These are phyloP conservation scores for Sanderia malayensis DNA, from an alignment of 30 jellyfish, hydroid and myxozoan species.

Conservation along the genomic window DNA sequence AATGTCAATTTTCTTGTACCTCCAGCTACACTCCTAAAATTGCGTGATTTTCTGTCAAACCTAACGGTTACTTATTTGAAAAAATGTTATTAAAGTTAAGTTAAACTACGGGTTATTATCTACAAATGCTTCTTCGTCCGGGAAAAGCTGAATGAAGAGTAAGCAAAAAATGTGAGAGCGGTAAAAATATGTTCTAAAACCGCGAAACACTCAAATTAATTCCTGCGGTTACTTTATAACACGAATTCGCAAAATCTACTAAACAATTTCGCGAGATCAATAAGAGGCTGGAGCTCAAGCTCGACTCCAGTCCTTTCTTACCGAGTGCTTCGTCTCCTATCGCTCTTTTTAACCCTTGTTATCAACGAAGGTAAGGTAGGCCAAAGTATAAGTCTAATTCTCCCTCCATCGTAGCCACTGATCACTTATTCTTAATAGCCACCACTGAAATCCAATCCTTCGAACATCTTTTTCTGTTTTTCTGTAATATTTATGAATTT, in stretches of 20 bases:
- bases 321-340: slow-evolving; percentile 5
- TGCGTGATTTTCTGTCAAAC: no score
- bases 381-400: no score
- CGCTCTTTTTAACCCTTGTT: slow-evolving; percentile 42
- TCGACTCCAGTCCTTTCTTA: slow-evolving; percentile 5
- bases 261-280: slow-evolving; percentile 33
- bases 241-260: not conserved
- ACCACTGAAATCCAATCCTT: not conserved
- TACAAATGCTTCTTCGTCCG: no score
- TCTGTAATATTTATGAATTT: no score
- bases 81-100: no score
- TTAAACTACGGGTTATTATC: no score
- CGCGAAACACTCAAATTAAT: slow-evolving; percentile 37
- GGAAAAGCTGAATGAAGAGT: not conserved
- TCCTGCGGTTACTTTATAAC: slow-evolving; percentile 8
- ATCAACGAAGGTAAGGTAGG: no score
- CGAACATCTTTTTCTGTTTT: no score
- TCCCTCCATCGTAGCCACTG: no score
- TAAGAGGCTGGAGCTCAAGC: slow-evolving; percentile 37
- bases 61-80: no score
- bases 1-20: not conserved
- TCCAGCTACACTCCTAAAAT: no score
- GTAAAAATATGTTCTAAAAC: not conserved
- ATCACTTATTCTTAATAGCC: no score
- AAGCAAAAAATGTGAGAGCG: not conserved